phyloP scores from a whole-genome alignment of 2,113 vertebrate species.

The Capricornis sumatraensis region DNA sequence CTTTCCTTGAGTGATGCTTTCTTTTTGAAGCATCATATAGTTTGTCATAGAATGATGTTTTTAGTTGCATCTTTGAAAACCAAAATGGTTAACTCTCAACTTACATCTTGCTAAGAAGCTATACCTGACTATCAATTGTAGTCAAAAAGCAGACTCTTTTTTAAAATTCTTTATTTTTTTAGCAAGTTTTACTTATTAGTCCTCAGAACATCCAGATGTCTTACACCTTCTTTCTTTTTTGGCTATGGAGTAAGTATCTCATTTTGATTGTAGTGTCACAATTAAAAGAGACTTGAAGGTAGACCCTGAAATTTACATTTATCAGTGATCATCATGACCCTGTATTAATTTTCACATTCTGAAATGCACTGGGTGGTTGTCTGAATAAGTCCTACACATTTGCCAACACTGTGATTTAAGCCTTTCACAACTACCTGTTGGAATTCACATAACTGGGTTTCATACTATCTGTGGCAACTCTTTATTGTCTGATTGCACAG shows the following conservation, averaged over 20 bases:
- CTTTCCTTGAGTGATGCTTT: not conserved
- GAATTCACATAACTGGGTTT: not conserved
- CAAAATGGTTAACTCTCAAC: slow-evolving; percentile 21
- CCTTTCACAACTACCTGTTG: not conserved
- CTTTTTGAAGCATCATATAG: not conserved
- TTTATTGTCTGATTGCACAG: not conserved
- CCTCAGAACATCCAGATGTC: not conserved
- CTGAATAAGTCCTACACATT: not conserved
- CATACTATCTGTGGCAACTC: not conserved
- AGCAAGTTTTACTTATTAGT: not conserved
- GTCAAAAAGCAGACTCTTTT: not conserved
- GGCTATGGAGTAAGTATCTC: not conserved
- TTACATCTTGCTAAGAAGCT: not conserved
- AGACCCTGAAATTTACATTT: not conserved
- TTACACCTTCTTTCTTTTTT: not conserved
- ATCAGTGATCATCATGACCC: not conserved
- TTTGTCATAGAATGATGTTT: slow-evolving; percentile 13
- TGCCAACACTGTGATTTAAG: not conserved
- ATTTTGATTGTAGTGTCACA: not conserved
- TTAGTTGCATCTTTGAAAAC: not conserved
- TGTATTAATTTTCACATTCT: not conserved
- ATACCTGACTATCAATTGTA: not conserved
- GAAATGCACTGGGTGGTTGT: not conserved
- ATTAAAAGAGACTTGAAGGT: not conserved
- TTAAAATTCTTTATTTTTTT: not conserved